Conservation (phyloP, 2,113 vertebrate species). For the Mesoclemmys tuberculata region DNA sequence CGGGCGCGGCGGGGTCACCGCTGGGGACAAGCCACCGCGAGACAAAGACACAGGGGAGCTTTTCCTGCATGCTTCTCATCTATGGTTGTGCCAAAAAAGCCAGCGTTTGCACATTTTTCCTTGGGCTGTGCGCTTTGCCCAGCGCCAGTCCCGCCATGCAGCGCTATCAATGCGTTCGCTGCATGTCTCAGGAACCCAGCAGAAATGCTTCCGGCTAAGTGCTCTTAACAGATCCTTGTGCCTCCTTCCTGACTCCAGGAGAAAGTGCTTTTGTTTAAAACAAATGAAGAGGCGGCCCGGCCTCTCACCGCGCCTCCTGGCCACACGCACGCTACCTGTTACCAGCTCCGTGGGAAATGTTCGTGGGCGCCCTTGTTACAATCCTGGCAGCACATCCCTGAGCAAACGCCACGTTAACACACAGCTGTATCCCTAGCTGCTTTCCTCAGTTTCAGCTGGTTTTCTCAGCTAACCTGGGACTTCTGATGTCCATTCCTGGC, state of each 20-base stretch:
- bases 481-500: accelerated
- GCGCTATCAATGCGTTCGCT: background rate
- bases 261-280: background rate
- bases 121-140: background rate
- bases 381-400: background rate
- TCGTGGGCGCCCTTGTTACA: background rate
- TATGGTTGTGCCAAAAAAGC: background rate
- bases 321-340: background rate
- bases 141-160: background rate
- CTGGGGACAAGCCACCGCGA: background rate
- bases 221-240: background rate
- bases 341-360: background rate
- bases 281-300: background rate
- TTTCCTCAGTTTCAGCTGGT: background rate
- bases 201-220: background rate
- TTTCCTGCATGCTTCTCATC: background rate
- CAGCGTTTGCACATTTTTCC: too few species aligned
- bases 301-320: background rate
- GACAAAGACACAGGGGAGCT: background rate
- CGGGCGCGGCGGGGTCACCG: background rate
- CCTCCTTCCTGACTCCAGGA: background rate
- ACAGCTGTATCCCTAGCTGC: background rate
- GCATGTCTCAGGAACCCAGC: background rate
- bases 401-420: background rate
- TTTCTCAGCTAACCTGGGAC: background rate